Base-by-base conservation (phyloP, 2,888 invertebrate species). In the Ctena decussata region DNA sequence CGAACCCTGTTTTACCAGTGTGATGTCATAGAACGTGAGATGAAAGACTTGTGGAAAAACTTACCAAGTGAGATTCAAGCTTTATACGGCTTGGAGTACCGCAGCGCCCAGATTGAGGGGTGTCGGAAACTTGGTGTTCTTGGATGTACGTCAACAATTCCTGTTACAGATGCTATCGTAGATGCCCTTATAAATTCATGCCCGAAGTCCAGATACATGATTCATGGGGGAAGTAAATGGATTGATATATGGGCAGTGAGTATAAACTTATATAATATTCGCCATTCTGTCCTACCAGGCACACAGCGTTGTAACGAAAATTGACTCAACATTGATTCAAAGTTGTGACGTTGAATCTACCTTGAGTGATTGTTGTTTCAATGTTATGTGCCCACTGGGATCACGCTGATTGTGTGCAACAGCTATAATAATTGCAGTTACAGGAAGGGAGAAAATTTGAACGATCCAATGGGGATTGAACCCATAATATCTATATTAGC, bases 161-260 rank as follows among this genome's bases (percentile, higher is more conserved):
- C 83, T 57, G 75, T 75, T 5, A 76, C 74, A 8, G 79, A 84
- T 53, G 83, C 79, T 12, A 79, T 84, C 30, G 41, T 72, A 44
- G 76, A 84, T 49, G 83, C 83, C 37, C 71, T 84, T 12, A 46
- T 72, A 5, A 75, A 70, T 44, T 24, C 32, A 12, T 57, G 57
- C 32, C 82, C 82, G 18, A 39, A 79, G 18, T 49, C 37, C n/a
- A 73, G 82, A 24, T 83, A 83, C 37, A n/a, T 83, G n/a, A 75
- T 78, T 11, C 39, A 57, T 27, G 82, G 82, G 0, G 72, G 76
- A 0, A 65, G 60, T 39, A 37, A 46, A 21, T 77, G 72, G 77
- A 46, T 65, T 46, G 82, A 82, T 39, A 82, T 70, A 30, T 82
- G 73, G 11, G 24, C 49, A 5, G 82, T 83, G 75, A 46, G 73